These are phyloP conservation scores for Myotis lucifugus DNA, from an alignment of 2,113 vertebrate genomes.

Conservation along the genomic window DNA sequence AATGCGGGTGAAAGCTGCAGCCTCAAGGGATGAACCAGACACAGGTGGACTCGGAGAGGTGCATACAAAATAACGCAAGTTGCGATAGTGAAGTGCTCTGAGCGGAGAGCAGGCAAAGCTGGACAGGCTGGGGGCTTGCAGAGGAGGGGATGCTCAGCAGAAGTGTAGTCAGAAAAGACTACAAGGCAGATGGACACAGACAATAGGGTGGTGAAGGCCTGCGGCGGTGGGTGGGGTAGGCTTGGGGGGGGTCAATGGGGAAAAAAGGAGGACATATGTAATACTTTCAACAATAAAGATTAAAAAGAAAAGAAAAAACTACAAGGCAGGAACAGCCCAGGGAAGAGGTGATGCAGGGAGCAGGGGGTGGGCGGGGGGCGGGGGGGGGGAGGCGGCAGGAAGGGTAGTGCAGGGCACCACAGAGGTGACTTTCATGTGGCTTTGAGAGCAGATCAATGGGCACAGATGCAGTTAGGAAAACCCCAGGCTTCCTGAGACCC, in stretches of 20 bases:
- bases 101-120: rapidly evolving
- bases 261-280: too few relatives aligned
- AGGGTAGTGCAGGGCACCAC: background rate
- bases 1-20: rapidly evolving
- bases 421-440: background rate
- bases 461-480: background rate
- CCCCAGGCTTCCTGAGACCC: background rate
- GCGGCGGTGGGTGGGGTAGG: too few relatives aligned
- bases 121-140: background rate
- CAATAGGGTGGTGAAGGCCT: too few relatives aligned
- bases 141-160: rapidly evolving
- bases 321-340: background rate
- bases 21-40: background rate
- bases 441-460: background rate
- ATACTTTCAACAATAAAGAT: too few relatives aligned
- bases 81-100: rapidly evolving
- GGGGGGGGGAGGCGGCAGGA: rapidly evolving
- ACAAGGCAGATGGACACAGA: too few relatives aligned
- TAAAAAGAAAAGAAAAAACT: too few relatives aligned
- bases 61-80: rapidly evolving
- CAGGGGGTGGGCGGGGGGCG: rapidly evolving
- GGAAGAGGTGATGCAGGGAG: background rate
- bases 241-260: too few relatives aligned
- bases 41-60: background rate
- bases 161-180: background rate